Conservation (phyloP, 2,797 vertebrate genomes). For the Chelmon rostratus region DNA sequence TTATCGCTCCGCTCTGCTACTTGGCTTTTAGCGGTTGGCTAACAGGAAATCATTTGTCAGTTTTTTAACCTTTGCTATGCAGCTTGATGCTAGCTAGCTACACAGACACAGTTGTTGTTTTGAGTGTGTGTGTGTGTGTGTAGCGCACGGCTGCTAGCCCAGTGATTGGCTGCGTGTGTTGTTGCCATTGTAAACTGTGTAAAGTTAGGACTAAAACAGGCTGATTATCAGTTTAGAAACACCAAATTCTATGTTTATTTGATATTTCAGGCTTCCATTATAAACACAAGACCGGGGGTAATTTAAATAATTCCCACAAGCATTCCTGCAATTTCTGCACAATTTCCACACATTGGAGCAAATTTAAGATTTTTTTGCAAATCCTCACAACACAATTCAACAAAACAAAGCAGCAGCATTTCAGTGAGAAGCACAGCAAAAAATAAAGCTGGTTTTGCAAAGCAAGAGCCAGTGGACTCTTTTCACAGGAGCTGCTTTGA, state of each 20-base stretch:
- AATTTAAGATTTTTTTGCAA: neutral
- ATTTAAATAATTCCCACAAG: neutral
- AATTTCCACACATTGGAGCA: neutral
- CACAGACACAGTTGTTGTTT: too few relatives aligned
- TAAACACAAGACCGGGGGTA: neutral
- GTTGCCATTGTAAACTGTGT: too few relatives aligned
- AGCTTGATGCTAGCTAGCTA: too few relatives aligned
- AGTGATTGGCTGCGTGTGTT: too few relatives aligned
- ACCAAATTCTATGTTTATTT: neutral
- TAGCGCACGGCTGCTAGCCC: too few relatives aligned
- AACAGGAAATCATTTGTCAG: too few relatives aligned
- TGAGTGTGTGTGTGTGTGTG: too few relatives aligned
- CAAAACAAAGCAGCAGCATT: neutral
- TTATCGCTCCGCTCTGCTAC: too few relatives aligned
- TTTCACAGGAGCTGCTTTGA: constrained; percentile 6
- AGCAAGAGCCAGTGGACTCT: neutral
- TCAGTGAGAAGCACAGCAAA: too few relatives aligned
- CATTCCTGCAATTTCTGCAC: neutral
- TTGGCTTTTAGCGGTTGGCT: too few relatives aligned
- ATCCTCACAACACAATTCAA: neutral
- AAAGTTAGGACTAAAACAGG: neutral
- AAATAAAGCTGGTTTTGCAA: neutral
- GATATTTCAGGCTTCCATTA: neutral
- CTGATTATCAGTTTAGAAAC: neutral
- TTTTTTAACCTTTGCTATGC: too few relatives aligned